phyloP scores from a whole-genome alignment of 2,113 vertebrate genomes.

The Poicephalus gulielmi region DNA sequence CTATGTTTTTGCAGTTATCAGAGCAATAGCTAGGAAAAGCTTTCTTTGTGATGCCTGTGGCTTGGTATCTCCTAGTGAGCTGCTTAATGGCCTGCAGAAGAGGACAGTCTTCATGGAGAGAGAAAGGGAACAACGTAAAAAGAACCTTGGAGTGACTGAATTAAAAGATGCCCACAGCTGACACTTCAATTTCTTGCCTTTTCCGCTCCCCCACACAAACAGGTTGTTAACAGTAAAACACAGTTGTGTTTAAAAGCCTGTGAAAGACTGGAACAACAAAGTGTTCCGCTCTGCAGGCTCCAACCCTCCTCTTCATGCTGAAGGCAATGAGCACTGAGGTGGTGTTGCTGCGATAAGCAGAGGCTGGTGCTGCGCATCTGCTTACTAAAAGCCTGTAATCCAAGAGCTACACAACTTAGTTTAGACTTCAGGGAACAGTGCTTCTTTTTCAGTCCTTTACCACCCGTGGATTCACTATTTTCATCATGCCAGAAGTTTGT shows the following conservation, averaged over 20 bases:
- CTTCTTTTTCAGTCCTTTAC: background rate
- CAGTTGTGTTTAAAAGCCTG: conserved; percentile 20
- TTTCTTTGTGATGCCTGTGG: background rate
- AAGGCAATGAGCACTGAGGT: background rate
- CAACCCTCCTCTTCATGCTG: background rate
- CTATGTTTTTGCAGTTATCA: background rate
- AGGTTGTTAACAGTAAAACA: conserved; percentile 20
- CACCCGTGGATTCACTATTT: background rate
- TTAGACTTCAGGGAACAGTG: background rate
- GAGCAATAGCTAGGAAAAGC: background rate
- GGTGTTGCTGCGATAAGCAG: background rate
- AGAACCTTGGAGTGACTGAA: background rate
- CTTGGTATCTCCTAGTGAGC: background rate
- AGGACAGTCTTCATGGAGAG: background rate
- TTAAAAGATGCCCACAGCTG: background rate
- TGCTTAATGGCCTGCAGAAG: background rate
- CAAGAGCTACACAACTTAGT: background rate
- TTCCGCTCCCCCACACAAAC: background rate
- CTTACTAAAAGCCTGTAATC: background rate
- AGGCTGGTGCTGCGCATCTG: rapidly evolving
- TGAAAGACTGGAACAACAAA: conserved; percentile 19
- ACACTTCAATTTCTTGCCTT: conserved; percentile 32
- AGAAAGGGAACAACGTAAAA: background rate
- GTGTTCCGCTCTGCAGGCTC: background rate
- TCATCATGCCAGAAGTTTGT: background rate